Evolutionary conservation across 2,113 vertebrate species (phyloP).

Genomic region (Chionomys nivalis): DNA sequence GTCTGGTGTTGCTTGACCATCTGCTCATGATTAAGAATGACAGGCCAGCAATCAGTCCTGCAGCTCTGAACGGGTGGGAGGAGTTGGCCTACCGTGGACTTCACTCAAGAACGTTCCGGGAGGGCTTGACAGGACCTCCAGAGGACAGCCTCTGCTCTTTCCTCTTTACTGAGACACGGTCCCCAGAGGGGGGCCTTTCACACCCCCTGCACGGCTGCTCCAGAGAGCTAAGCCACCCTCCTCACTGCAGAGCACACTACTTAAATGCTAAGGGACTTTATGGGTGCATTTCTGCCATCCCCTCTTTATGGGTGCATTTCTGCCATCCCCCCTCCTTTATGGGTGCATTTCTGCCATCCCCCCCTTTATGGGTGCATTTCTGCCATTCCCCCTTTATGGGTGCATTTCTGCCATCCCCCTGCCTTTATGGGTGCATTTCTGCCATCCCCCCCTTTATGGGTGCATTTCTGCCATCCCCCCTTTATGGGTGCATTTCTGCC

Average conservation of each 20-base stretch:
- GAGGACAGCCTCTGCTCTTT: background rate
- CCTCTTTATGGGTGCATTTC: background rate
- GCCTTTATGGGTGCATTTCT: accelerated
- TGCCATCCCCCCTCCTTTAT: accelerated
- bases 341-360: accelerated
- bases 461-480: accelerated
- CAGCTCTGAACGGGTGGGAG: background rate
- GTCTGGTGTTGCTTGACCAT: background rate
- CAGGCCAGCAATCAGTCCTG: background rate
- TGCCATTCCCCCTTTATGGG: accelerated
- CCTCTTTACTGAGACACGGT: too few species aligned
- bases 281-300: accelerated
- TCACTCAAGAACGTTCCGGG: background rate
- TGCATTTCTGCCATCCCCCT: accelerated
- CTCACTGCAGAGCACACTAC: background rate
- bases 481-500: accelerated
- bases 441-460: accelerated
- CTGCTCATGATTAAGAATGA: constrained; percentile 14
- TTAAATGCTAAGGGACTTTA: background rate
- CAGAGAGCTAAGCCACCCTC: background rate
- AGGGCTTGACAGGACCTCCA: background rate
- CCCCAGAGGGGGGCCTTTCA: accelerated
- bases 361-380: accelerated
- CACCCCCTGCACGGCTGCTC: accelerated
- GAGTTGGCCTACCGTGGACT: background rate